A percentile compares a stretch with the other conserved stretches of the same genome.
Conservation (phyloP, 2,888 invertebrate species). For the Julus scandinavius region DNA sequence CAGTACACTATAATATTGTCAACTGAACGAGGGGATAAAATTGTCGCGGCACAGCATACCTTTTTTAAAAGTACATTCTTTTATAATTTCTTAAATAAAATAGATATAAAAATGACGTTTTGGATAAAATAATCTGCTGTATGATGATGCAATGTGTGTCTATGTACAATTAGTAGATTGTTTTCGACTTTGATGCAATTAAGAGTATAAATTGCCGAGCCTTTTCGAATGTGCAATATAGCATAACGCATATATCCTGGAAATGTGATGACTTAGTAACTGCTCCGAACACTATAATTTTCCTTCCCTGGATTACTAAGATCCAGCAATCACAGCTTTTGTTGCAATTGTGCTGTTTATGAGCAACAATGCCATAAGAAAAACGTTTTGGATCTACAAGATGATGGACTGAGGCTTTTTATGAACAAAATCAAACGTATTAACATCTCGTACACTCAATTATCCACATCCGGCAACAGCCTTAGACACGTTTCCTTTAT, state of each 20-base stretch:
- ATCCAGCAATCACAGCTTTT: constrained; percentile 33
- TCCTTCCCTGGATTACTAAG: constrained; percentile 21
- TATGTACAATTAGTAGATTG: too few species aligned
- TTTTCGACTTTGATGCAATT: neutral
- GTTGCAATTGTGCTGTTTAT: constrained; percentile 33
- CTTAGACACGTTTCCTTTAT: constrained; percentile 11
- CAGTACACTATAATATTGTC: too few species aligned
- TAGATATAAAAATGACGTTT: too few species aligned
- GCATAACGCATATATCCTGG: constrained; percentile 25
- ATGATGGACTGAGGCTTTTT: constrained; percentile 17
- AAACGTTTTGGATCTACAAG: neutral
- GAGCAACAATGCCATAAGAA: constrained; percentile 33
- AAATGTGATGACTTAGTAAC: constrained; percentile 27
- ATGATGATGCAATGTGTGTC: too few species aligned
- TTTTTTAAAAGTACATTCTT: too few species aligned
- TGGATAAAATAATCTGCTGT: too few species aligned
- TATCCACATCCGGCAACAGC: constrained; percentile 27
- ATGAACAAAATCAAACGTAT: constrained; percentile 33
- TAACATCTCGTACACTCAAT: constrained; percentile 33
- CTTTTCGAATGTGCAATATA: neutral
- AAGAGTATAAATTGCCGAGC: neutral
- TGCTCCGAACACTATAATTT: constrained; percentile 27
- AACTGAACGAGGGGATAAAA: too few species aligned
- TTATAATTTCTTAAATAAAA: too few species aligned
- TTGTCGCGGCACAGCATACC: too few species aligned